phyloP scores from a whole-genome alignment of 1,140 invertebrate species.

The Aphelinus atriplicis region DNA sequence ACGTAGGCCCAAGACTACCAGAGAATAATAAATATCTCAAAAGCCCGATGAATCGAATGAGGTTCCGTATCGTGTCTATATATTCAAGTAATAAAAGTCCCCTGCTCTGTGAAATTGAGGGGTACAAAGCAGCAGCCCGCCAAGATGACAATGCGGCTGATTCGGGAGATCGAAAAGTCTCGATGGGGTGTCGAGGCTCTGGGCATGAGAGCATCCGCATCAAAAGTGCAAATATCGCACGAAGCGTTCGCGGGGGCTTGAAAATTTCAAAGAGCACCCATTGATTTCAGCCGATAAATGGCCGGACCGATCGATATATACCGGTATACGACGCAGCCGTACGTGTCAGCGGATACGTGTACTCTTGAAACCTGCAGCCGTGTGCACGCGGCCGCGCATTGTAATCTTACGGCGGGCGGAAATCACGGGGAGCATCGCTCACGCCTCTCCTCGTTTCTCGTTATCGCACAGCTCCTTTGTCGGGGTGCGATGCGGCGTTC shows the following conservation, averaged over 20 bases:
- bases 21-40: too few relatives aligned
- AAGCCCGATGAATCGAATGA: too few relatives aligned
- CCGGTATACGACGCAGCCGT: background rate
- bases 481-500: background rate
- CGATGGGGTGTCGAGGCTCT: background rate
- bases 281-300: slow-evolving; percentile 4
- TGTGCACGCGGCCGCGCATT: background rate
- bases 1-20: too few relatives aligned
- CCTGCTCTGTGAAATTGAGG: too few relatives aligned
- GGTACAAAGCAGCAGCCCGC: too few relatives aligned
- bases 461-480: background rate
- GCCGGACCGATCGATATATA: slow-evolving; percentile 4
- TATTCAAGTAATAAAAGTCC: too few relatives aligned
- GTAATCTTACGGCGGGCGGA: slow-evolving; percentile 7
- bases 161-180: too few relatives aligned
- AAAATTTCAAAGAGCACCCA: slow-evolving; percentile 2
- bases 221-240: slow-evolving; percentile 2
- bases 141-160: too few relatives aligned
- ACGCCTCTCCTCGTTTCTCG: background rate
- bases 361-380: too few relatives aligned
- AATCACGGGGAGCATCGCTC: background rate
- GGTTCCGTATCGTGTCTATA: too few relatives aligned
- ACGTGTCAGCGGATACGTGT: too few relatives aligned
- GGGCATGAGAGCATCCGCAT: background rate
- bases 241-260: background rate